phyloP scores from a whole-genome alignment of 2,113 vertebrate genomes.

The Turnix velox region DNA sequence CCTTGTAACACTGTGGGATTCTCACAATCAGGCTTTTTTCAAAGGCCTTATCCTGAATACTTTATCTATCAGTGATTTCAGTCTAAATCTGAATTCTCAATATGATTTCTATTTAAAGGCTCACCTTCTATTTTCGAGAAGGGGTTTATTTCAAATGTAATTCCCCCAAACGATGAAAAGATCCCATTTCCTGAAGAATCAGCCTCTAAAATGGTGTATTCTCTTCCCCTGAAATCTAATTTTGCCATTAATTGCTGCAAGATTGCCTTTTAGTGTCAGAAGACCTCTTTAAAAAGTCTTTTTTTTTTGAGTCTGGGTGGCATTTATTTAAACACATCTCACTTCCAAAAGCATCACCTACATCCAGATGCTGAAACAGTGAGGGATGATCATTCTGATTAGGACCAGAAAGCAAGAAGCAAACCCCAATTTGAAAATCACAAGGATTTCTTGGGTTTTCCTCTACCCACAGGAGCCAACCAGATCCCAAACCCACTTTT shows the following conservation, averaged over 20 bases:
- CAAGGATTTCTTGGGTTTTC: not conserved
- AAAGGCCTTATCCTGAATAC: not conserved
- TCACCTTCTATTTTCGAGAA: not conserved
- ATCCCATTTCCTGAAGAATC: not conserved
- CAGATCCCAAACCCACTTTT: not conserved
- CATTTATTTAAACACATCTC: not conserved
- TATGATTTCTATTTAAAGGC: not conserved
- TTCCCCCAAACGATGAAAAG: not conserved
- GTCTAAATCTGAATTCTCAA: not conserved
- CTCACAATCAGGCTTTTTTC: not conserved
- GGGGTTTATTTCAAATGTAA: slow-evolving; percentile 8
- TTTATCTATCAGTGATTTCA: not conserved
- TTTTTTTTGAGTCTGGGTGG: not conserved
- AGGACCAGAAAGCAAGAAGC: too few species aligned
- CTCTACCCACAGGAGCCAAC: not conserved
- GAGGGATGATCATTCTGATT: not conserved
- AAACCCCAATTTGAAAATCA: too few species aligned
- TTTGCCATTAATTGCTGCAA: not conserved
- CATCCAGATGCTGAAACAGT: not conserved
- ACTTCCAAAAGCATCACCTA: not conserved
- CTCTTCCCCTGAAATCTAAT: not conserved
- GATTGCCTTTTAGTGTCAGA: not conserved
- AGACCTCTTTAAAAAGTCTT: not conserved
- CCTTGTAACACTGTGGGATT: not conserved
- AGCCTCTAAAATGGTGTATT: not conserved